Base-by-base conservation (phyloP, 1,140 invertebrate species). In the Apis cerana region DNA sequence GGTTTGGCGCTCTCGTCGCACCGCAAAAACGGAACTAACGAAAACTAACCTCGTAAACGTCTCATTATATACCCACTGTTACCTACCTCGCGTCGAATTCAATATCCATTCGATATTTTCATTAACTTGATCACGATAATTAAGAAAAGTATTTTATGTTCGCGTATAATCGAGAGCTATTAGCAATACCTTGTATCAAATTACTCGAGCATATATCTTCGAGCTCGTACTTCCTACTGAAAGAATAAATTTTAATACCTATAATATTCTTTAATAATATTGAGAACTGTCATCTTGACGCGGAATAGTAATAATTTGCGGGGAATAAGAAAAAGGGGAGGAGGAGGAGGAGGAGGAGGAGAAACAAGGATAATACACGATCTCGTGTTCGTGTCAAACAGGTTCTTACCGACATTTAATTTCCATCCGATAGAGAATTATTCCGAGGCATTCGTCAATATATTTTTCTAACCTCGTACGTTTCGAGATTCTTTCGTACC, bases 41-140 rank as follows among this genome's bases (percentile, higher is more conserved):
- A 50, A 69, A n/a, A 69, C 23, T 1, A 27, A 83, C 21, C 23
- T 77, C 82, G 77, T 54, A 75, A 82, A 56, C 58, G 67, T 61
- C 77, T 54, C 48, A 62, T 80, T 50, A 80, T 27, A 71, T 59
- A n/a, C 3, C 33, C 43, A 68, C n/a, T 48, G 10, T 75, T 43
- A 17, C 33, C 48, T 8, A 8, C 10, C 4, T 15, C 8, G 7
- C 59, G 5, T 62, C 4, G 13, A 62, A 59, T 59, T 43, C 33
- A 43, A 43, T 43, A 43, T 43, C 33, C 21, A 59, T 59, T n/a
- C 19, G 21, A 23, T 61, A n/a, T 13, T 23, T 23, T 23, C 1
- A 15, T 62, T n/a, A 8, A 7, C 5, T 23, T 23, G 13, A 62
- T 62, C 7, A 15, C 5, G 7, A 7, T 15, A 23, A 62, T 23